Conservation (phyloP, 2,797 vertebrate species). For the Orestias chungarensis region DNA sequence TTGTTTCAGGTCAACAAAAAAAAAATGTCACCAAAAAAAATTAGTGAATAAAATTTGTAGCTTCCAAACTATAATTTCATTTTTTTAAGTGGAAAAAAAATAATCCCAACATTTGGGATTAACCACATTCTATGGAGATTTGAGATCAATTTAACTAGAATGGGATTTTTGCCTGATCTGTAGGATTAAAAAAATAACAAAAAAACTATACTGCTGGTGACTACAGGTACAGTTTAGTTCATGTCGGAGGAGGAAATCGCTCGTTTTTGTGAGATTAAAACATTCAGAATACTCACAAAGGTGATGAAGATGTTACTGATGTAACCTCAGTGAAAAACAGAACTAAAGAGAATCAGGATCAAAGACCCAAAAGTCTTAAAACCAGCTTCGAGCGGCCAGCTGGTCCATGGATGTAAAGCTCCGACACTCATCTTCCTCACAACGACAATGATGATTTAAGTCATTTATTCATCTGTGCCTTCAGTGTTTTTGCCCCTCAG, state of each 20-base stretch:
- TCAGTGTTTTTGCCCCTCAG: slow-evolving; percentile 19
- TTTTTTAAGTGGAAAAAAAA: not conserved
- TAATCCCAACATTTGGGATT: not conserved
- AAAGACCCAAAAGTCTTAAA: slow-evolving; percentile 3
- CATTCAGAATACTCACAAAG: not conserved
- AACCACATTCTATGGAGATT: too few species aligned
- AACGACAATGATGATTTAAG: slow-evolving; percentile 7
- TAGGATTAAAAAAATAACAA: not conserved
- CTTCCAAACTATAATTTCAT: not conserved
- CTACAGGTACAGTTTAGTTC: not conserved
- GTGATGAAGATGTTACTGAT: slow-evolving; percentile 1
- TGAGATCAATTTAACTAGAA: not conserved
- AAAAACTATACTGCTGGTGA: not conserved
- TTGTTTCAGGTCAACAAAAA: not conserved
- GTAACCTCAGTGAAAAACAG: not conserved
- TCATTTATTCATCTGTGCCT: slow-evolving; percentile 5
- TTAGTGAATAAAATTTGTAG: not conserved
- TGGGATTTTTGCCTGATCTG: not conserved
- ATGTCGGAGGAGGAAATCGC: not conserved
- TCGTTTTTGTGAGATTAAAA: not conserved
- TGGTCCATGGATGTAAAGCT: not conserved
- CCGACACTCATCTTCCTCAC: slow-evolving; percentile 23
- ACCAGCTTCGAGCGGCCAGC: not conserved
- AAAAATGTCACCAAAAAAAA: not conserved
- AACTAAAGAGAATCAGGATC: slow-evolving; percentile 16